These are phyloP conservation scores for Mya arenaria DNA, from an alignment of 1,140 invertebrate species.

Conservation along the genomic window DNA sequence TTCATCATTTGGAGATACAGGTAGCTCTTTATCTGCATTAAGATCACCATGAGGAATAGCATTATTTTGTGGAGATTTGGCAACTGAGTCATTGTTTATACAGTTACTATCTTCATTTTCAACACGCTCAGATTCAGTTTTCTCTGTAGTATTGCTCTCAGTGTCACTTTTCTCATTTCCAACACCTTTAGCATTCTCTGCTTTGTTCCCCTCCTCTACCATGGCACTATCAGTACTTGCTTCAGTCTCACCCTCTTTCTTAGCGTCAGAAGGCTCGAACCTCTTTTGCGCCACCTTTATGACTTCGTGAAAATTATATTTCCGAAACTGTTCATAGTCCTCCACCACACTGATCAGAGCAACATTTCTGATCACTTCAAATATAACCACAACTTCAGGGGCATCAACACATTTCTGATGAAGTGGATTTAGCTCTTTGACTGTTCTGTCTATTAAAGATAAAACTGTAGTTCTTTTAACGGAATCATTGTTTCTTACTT, in stretches of 20 bases:
- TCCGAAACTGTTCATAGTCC: conserved; percentile 75
- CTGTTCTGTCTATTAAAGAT: conserved; percentile 60
- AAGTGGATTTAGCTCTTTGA: conserved; percentile 67
- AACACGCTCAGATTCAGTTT: background rate
- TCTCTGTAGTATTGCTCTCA: background rate
- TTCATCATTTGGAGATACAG: too few species aligned
- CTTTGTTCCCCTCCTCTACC: too few species aligned
- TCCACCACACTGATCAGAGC: conserved; percentile 79
- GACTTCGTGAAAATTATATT: conserved; percentile 79
- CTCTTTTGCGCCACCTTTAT: too few species aligned
- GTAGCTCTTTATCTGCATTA: too few species aligned
- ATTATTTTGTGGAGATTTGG: too few species aligned
- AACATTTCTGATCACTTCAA: conserved; percentile 76
- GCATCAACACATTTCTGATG: conserved; percentile 68
- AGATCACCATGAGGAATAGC: too few species aligned
- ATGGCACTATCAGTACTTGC: too few species aligned
- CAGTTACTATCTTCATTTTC: background rate
- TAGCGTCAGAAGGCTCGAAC: too few species aligned
- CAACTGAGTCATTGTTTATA: too few species aligned
- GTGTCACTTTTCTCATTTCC: background rate
- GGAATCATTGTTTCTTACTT: conserved; percentile 89
- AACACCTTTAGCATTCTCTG: too few species aligned
- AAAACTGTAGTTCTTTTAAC: conserved; percentile 85
- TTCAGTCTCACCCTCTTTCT: too few species aligned
- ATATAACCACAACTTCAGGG: conserved; percentile 75